Percentiles rank a stretch among this genome's conserved stretches.
Evolutionary conservation across 2,113 vertebrate genomes (phyloP).

Genomic region (Campylomormyrus numenius): DNA sequence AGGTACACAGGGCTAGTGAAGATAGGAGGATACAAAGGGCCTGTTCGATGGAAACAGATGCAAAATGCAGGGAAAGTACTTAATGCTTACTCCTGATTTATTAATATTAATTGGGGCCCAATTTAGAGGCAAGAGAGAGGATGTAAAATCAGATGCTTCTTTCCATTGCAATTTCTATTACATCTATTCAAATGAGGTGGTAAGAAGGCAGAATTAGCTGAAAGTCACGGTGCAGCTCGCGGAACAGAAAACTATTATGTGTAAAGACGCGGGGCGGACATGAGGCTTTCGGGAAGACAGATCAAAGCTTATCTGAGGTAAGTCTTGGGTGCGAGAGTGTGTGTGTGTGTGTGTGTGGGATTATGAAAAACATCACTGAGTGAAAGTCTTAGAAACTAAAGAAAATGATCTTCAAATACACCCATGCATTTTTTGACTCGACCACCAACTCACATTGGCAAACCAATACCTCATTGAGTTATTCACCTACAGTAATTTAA

Average conservation of each 20-base stretch:
- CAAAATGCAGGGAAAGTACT: neutral
- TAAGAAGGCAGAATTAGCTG: neutral
- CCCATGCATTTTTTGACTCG: neutral
- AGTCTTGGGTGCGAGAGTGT: neutral
- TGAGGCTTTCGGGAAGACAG: neutral
- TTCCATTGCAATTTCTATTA: neutral
- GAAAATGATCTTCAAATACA: neutral
- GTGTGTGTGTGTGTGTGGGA: neutral
- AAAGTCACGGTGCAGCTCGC: neutral
- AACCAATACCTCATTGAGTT: neutral
- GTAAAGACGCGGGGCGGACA: neutral
- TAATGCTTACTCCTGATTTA: neutral
- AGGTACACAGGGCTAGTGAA: neutral
- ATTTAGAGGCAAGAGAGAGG: neutral
- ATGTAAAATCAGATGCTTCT: neutral
- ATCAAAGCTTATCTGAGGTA: neutral
- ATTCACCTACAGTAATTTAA: neutral
- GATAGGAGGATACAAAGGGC: neutral
- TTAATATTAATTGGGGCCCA: neutral
- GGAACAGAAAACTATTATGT: neutral
- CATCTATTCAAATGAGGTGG: neutral
- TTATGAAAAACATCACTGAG: neutral
- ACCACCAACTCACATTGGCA: neutral
- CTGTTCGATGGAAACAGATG: neutral
- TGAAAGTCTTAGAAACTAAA: neutral